phyloP scores from a whole-genome alignment of 1,140 invertebrate species.

The Acromyrmex echinatior region DNA sequence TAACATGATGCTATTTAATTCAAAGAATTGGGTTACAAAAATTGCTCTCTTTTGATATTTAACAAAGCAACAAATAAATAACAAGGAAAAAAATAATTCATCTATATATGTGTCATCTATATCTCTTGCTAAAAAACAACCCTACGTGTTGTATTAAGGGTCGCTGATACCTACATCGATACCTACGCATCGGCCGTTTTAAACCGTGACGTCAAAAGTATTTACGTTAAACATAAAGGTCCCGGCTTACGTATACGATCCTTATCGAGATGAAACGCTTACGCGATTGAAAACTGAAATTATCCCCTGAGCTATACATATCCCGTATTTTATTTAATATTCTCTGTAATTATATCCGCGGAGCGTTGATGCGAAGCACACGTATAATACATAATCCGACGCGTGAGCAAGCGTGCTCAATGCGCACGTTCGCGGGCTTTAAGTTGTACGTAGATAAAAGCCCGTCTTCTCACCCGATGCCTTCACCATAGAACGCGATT shows the following conservation, averaged over 20 bases:
- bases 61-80: too few relatives aligned
- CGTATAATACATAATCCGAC: neutral
- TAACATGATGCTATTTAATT: too few relatives aligned
- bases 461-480: neutral
- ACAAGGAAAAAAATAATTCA: too few relatives aligned
- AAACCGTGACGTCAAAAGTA: constrained; percentile 31
- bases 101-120: too few relatives aligned
- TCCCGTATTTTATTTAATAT: constrained; percentile 6
- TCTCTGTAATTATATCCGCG: neutral
- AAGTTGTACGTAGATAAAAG: constrained; percentile 39
- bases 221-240: neutral
- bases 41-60: too few relatives aligned
- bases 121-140: too few relatives aligned
- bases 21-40: too few relatives aligned
- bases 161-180: neutral
- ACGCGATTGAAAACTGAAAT: constrained; percentile 18
- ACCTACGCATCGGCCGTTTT: constrained; percentile 2
- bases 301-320: neutral
- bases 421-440: constrained; percentile 32
- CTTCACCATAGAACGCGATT: neutral
- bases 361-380: neutral
- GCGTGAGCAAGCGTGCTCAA: neutral
- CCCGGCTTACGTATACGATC: constrained; percentile 23
- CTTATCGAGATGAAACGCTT: neutral
- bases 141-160: neutral